These are phyloP conservation scores for Sinocyclocheilus anophthalmus DNA, from an alignment of 2,113 vertebrate species.

Conservation along the genomic window DNA sequence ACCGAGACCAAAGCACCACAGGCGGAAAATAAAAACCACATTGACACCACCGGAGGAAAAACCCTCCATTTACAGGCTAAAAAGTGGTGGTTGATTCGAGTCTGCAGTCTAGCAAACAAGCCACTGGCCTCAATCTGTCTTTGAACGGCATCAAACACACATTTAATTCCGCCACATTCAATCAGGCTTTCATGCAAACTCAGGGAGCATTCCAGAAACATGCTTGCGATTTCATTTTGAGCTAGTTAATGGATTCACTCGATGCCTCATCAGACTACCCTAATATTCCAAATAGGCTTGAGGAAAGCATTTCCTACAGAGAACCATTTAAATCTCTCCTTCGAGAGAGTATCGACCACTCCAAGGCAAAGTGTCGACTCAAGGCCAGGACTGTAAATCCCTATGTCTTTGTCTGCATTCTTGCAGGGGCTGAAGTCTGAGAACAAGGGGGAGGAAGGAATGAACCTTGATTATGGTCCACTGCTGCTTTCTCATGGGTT, in stretches of 20 bases:
- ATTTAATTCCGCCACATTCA: constrained; percentile 9
- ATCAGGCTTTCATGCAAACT: constrained; percentile 30
- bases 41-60: constrained; percentile 11
- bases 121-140: constrained; percentile 21
- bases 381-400: constrained; percentile 34
- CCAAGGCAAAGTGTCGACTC: constrained; percentile 10
- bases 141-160: neutral
- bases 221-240: constrained; percentile 12
- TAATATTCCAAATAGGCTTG: constrained; percentile 29
- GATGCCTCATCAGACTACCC: constrained; percentile 1
- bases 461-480: constrained; percentile 12
- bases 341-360: constrained; percentile 33
- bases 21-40: constrained; percentile 25
- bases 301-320: constrained; percentile 21
- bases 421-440: constrained; percentile 4
- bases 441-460: neutral
- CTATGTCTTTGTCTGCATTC: constrained; percentile 34
- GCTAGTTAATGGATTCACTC: constrained; percentile 10
- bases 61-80: neutral
- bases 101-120: constrained; percentile 27
- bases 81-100: neutral
- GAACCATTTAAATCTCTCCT: constrained; percentile 31
- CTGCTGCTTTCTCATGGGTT: constrained; percentile 46
- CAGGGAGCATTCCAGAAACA: constrained; percentile 10
- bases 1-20: constrained; percentile 21